Conservation (phyloP, 2,888 invertebrate species). For the Dolomedes plantarius region DNA sequence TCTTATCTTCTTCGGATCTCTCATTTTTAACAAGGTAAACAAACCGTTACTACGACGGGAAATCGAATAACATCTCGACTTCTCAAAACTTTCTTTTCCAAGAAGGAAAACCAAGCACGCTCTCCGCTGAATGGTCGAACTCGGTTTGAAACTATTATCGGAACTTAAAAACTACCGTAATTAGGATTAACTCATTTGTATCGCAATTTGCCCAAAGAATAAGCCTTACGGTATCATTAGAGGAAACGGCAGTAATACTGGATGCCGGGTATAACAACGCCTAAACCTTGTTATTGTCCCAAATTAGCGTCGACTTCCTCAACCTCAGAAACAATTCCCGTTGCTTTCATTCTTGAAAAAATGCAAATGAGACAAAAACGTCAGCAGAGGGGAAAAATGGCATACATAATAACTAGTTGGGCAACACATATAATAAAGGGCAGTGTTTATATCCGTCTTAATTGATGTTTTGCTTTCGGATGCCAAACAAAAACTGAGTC, state of each 20-base stretch:
- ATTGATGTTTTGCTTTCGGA: neutral
- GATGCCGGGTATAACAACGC: neutral
- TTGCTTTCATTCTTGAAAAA: neutral
- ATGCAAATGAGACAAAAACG: conserved; percentile 1
- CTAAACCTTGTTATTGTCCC: conserved; percentile 14
- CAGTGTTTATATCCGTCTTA: neutral
- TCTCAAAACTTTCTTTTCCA: too few relatives aligned
- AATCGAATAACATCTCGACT: too few relatives aligned
- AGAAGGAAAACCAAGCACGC: too few relatives aligned
- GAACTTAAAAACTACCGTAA: neutral
- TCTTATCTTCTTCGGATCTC: too few relatives aligned
- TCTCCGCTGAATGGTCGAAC: too few relatives aligned
- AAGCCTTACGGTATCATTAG: neutral
- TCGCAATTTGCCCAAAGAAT: neutral
- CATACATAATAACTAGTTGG: neutral
- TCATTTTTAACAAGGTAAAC: too few relatives aligned
- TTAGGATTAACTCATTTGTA: conserved; percentile 7
- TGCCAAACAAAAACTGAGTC: neutral
- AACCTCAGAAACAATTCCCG: neutral
- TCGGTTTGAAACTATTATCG: neutral
- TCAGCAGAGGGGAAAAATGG: neutral
- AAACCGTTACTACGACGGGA: too few relatives aligned
- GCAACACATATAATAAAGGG: neutral
- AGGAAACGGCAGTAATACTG: neutral
- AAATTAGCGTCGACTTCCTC: neutral